Evolutionary conservation across 2,113 vertebrate genomes (phyloP).

Genomic region (Brachionichthys hirsutus): DNA sequence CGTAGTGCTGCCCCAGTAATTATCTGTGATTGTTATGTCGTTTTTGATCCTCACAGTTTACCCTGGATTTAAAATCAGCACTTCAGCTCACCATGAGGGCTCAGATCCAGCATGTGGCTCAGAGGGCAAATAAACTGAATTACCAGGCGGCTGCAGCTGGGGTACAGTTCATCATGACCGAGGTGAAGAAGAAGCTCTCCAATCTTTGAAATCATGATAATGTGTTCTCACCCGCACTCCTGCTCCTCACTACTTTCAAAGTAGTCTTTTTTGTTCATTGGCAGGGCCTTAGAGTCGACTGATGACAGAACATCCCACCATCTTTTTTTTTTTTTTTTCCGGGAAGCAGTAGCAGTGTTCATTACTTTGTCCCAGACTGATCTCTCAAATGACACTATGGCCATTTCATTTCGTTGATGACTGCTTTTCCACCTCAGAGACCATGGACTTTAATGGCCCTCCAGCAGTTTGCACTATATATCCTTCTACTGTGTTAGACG

Average conservation of each 20-base stretch:
- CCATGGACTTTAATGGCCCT: constrained; percentile 37
- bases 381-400: constrained; percentile 35
- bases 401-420: constrained; percentile 63
- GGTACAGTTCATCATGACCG: constrained; percentile 35
- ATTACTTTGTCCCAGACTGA: constrained; percentile 51
- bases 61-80: constrained; percentile 59
- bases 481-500: constrained; percentile 16
- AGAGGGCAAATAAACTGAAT: constrained; percentile 44
- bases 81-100: constrained; percentile 21
- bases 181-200: constrained; percentile 48
- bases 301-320: constrained; percentile 31
- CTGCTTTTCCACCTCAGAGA: constrained; percentile 49
- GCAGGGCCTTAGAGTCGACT: constrained; percentile 20
- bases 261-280: constrained; percentile 21
- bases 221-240: constrained; percentile 14
- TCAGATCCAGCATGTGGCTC: constrained; percentile 26
- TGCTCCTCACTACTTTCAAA: constrained; percentile 20
- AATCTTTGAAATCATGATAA: constrained; percentile 30
- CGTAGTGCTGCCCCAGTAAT: constrained; percentile 19
- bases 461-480: constrained; percentile 22
- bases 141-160: constrained; percentile 35
- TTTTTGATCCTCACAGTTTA: constrained; percentile 57
- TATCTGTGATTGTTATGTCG: constrained; percentile 39
- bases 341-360: constrained; percentile 29
- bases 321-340: constrained; percentile 7